Evolutionary conservation across 1,140 invertebrate species (phyloP), one percentile per base, ranked within the genome.

Genomic region (Eurosta solidaginis): DNA sequence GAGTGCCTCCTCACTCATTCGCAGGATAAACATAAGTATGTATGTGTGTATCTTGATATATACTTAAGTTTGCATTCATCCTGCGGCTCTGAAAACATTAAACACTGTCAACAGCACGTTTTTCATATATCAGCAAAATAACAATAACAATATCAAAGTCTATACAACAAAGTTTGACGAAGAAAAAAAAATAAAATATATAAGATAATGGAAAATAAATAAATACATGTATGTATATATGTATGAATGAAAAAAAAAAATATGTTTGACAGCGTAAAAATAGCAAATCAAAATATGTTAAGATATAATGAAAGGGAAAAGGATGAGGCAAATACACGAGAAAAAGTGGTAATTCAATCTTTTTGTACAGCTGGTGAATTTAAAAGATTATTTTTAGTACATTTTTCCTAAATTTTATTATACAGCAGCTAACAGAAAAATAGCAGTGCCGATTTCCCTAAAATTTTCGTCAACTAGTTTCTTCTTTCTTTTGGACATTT

Each of bases 31-130:
- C 1, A 33, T 29, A 10, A 17, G 17, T 17, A 17, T 63, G 14
- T 40, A 33, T 63, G 29, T 63, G 20, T 12, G 59, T 63, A 4
- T 59, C 29, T 63, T 17, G 14, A 27, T 25, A 59, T 59, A 14
- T 27, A 50, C 50, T 33, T 75, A 20, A 77, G 40, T 36, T 74
- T 42, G 42, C 47, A 77, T 77, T 68, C 68, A 45, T 78, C 68
- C 77, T 78, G 77, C 50, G 77, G 77, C 77, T 74, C 50, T 74
- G 77, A 77, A 47, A 27, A 74, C 63, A 78, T 74, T 74, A 74
- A 78, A 74, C 68, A 78, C 77, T 78, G 77, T 78, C 77, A 78
- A 78, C 77, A 17, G 45, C 77, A 78, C 77, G 77, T 78, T 78
- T 77, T 74, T 68, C 74, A 22, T 78, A 29, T 20, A 76, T 12